Percentiles rank a stretch among this genome's conserved stretches.
These are phyloP conservation scores for Scelioninae gen. 2 DNA, from an alignment of 2,888 invertebrate genomes.

Conservation along the genomic window DNA sequence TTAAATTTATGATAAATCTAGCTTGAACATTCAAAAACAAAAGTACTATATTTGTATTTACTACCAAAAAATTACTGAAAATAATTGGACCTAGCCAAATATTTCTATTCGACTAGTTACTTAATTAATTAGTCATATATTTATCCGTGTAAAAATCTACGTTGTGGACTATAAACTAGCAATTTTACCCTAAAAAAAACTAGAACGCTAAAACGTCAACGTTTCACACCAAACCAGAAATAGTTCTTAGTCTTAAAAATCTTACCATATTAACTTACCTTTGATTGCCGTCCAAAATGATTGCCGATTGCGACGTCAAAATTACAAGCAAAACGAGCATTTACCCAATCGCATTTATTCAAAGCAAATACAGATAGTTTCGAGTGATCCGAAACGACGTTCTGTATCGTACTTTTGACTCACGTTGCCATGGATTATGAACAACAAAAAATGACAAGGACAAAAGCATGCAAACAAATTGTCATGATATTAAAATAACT, in stretches of 20 bases:
- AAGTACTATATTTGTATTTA: no score
- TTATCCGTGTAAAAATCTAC: neutral
- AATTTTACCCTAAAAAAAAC: neutral
- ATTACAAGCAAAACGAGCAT: slow-evolving; percentile 46
- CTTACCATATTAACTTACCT: slow-evolving; percentile 22
- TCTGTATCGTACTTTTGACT: slow-evolving; percentile 44
- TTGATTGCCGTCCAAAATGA: neutral
- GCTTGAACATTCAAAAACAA: no score
- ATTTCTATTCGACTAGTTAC: no score
- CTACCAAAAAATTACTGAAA: no score
- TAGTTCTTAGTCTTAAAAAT: neutral
- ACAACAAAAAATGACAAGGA: slow-evolving; percentile 52
- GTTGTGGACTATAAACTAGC: neutral
- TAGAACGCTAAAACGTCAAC: neutral
- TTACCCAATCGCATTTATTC: slow-evolving; percentile 43
- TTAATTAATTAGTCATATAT: no score
- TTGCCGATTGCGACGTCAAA: neutral
- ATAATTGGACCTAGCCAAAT: no score
- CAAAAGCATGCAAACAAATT: slow-evolving; percentile 52
- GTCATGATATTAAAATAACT: slow-evolving; percentile 15
- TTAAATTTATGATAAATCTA: no score
- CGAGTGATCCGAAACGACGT: slow-evolving; percentile 18
- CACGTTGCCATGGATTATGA: slow-evolving; percentile 38
- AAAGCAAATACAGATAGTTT: slow-evolving; percentile 43
- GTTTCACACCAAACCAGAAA: slow-evolving; percentile 10